Evolutionary conservation across 1,140 invertebrate genomes (phyloP), one percentile per base, ranked within the genome.

Genomic region (Formica exsecta): DNA sequence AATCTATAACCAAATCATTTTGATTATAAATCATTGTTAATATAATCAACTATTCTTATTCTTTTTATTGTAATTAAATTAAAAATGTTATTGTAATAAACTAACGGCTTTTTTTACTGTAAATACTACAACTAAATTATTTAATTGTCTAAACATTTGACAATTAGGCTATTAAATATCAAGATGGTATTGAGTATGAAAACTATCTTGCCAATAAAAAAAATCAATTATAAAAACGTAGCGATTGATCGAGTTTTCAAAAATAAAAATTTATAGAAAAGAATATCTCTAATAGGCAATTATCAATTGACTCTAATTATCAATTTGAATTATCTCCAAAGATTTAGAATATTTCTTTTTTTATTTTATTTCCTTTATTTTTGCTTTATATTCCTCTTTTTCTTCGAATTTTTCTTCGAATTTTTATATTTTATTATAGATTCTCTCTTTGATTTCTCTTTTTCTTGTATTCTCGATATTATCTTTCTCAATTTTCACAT

Each of bases 11-110:
- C 13, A 71, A 71, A 71, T 19, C 25, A 7, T 57, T 57, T 19
- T 57, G 6, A 71, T 71, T 57, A 19, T 38, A 73, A 51, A 57
- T 73, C 7, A 32, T 66, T 79, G 51, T 68, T 79, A 25, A 38
- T 54, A 66, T 62, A 25, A 19, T 11, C 29, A 4, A 68, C 54
- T 16, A 19, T 68, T 66, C 36, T n/a, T 62, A 13, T 29, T 13
- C 19, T n/a, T 19, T 64, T 22, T 4, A 65, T 79, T 54, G 25
- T n/a, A 25, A 68, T 65, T 36, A 22, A 22, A 22, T 22, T 22
- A 22, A 22, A 22, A 22, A 22, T 22, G 22, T 22, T 22, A 22
- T 22, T 22, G 22, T 22, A 22, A 22, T 22, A 22, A 22, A 54
- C 6, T 19, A 25, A 51, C 19, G 13, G 8, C 25, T 11, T 4